phyloP scores from a whole-genome alignment of 53 echinoderm and acorn worm species.

The Echinarachnius parma region DNA sequence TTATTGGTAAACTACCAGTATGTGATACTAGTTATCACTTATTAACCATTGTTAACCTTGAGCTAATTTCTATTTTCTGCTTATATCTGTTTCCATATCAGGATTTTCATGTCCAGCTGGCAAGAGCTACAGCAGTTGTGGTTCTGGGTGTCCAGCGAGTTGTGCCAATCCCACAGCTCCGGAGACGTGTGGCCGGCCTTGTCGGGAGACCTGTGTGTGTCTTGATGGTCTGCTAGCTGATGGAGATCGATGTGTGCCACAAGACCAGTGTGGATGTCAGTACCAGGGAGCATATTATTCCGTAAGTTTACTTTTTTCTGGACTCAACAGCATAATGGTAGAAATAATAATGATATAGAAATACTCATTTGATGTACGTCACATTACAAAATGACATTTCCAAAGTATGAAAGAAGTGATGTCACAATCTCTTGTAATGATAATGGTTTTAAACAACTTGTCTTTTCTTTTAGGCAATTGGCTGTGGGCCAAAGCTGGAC shows the following conservation, averaged over 20 bases:
- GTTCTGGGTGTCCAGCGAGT: conserved; percentile 60
- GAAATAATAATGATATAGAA: too few species aligned
- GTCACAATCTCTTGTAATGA: too few species aligned
- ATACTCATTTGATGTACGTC: too few species aligned
- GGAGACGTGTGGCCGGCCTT: conserved; percentile 40
- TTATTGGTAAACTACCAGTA: too few species aligned
- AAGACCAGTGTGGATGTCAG: conserved; percentile 11
- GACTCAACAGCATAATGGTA: too few species aligned
- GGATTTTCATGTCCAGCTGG: conserved; percentile 59
- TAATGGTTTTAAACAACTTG: neutral
- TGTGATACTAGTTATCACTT: too few species aligned
- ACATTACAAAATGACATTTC: too few species aligned
- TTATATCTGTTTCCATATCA: too few species aligned
- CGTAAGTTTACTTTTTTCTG: neutral
- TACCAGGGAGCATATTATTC: conserved; percentile 29
- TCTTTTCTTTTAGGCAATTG: neutral
- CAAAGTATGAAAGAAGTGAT: too few species aligned
- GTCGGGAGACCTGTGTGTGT: conserved; percentile 68
- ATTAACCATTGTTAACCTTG: too few species aligned
- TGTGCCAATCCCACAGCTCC: conserved; percentile 46
- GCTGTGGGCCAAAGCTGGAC: too few species aligned
- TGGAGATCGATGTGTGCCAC: conserved; percentile 58
- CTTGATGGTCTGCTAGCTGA: conserved; percentile 64
- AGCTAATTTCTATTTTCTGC: too few species aligned
- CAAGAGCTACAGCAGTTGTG: conserved; percentile 56